Conservation (phyloP, 2,113 vertebrate genomes). For the Grammomys dolichurus region DNA sequence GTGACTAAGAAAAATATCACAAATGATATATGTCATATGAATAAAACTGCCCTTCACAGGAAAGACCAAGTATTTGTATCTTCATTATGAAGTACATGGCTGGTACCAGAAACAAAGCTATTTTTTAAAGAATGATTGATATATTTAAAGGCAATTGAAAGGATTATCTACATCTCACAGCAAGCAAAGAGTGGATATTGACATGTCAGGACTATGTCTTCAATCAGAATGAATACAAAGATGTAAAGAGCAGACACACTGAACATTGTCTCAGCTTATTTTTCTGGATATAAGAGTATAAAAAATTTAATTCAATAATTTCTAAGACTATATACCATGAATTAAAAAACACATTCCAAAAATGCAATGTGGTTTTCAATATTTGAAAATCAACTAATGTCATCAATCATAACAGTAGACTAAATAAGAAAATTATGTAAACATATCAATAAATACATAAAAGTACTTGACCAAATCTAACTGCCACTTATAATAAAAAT, state of each 20-base stretch:
- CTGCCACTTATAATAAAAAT: background rate
- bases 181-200: background rate
- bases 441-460: background rate
- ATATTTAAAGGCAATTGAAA: constrained; percentile 17
- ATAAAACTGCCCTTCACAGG: background rate
- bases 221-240: background rate
- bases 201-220: background rate
- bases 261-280: background rate
- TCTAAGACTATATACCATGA: constrained; percentile 4
- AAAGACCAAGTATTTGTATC: background rate
- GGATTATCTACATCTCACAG: background rate
- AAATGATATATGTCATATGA: background rate
- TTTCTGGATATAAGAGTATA: background rate
- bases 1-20: background rate
- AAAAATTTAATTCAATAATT: background rate
- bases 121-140: background rate
- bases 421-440: constrained; percentile 9
- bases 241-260: too few species aligned
- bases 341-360: background rate
- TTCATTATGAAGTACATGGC: background rate
- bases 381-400: constrained; percentile 17
- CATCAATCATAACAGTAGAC: background rate
- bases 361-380: background rate
- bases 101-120: background rate
- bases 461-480: background rate